These are phyloP conservation scores for Sander lucioperca DNA, from an alignment of 2,113 vertebrate species.

Conservation along the genomic window DNA sequence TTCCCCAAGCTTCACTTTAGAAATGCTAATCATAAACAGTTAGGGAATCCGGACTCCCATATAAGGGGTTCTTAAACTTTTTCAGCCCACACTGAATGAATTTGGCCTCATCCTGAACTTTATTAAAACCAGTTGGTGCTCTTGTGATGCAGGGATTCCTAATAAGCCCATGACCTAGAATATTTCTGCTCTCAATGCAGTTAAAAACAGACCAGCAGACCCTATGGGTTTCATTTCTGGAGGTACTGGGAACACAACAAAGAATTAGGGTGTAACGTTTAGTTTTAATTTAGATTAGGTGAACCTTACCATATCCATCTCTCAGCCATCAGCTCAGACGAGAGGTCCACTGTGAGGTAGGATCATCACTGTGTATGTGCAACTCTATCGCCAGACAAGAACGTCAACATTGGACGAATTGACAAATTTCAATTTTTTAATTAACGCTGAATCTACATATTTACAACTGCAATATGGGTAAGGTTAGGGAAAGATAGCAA, in stretches of 20 bases:
- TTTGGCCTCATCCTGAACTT: slow-evolving; percentile 38
- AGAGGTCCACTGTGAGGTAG: not conserved
- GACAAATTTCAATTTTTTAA: not conserved
- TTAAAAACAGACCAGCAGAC: slow-evolving; percentile 8
- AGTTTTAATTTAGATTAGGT: not conserved
- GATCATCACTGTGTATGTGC: not conserved
- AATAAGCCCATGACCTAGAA: slow-evolving; percentile 25
- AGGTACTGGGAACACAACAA: not conserved
- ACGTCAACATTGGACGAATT: not conserved
- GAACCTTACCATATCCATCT: slow-evolving; percentile 4
- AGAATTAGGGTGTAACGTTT: slow-evolving; percentile 2
- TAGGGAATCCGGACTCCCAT: slow-evolving; percentile 9
- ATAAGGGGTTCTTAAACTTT: slow-evolving; percentile 33
- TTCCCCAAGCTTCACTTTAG: not conserved
- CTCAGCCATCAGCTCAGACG: not conserved
- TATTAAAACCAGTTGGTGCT: slow-evolving; percentile 59
- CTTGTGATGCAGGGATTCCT: slow-evolving; percentile 26
- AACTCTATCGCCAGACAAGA: not conserved
- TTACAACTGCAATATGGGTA: not conserved
- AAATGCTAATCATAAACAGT: slow-evolving; percentile 38
- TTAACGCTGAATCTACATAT: not conserved
- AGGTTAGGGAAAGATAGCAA: not conserved
- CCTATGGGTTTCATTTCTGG: slow-evolving; percentile 21
- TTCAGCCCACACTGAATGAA: slow-evolving; percentile 44
- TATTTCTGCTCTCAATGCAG: slow-evolving; percentile 9